A percentile compares a stretch with the other conserved stretches of the same genome.
These are phyloP conservation scores for Phania funesta DNA, from an alignment of 2,888 invertebrate genomes.

Conservation along the genomic window DNA sequence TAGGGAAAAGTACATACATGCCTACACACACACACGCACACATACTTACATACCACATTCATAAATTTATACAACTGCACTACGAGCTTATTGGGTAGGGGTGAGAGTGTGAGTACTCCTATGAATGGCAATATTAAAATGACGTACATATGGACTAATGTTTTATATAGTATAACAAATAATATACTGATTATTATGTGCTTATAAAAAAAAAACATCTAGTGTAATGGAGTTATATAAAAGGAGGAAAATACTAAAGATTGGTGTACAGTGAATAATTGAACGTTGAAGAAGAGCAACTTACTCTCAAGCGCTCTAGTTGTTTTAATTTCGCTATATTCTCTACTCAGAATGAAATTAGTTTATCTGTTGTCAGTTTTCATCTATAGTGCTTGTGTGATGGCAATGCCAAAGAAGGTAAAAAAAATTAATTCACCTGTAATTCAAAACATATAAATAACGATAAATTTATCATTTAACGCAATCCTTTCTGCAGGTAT, in stretches of 20 bases:
- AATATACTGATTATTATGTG: neutral
- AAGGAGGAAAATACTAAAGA: slow-evolving; percentile 26
- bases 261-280: slow-evolving; percentile 34
- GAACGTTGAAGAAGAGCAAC: slow-evolving; percentile 21
- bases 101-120: too few relatives aligned
- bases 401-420: slow-evolving; percentile 66
- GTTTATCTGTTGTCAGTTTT: slow-evolving; percentile 46
- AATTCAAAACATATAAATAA: neutral
- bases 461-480: neutral
- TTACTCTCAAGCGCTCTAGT: neutral
- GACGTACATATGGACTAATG: slow-evolving; percentile 23
- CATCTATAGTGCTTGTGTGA: slow-evolving; percentile 24
- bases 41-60: too few relatives aligned
- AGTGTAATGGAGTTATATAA: slow-evolving; percentile 46
- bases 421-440: neutral
- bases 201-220: neutral
- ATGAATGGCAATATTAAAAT: neutral
- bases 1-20: slow-evolving; percentile 22
- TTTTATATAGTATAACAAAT: neutral
- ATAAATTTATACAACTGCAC: too few relatives aligned
- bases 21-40: neutral
- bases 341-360: slow-evolving; percentile 42
- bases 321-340: neutral
- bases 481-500: slow-evolving; percentile 29
- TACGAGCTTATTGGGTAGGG: too few relatives aligned